Conservation (phyloP, 64 coral and sea anemone genomes). For the Astreopora myriophthalma region DNA sequence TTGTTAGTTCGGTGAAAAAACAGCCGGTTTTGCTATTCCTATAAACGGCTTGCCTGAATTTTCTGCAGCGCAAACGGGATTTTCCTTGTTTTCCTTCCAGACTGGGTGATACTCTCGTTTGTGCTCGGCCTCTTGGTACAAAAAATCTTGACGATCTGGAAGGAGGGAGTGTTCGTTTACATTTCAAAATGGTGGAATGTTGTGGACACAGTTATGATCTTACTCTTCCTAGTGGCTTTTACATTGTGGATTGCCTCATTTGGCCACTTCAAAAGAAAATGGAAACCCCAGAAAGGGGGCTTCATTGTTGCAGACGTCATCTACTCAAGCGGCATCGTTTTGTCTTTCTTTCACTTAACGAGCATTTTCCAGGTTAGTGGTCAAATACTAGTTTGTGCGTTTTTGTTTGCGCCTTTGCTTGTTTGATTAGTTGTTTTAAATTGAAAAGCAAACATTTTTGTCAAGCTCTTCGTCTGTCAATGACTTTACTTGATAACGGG, state of each 20-base stretch:
- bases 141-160: neutral
- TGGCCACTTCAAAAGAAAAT: neutral
- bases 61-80: no score
- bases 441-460: no score
- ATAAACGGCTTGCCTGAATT: no score
- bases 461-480: no score
- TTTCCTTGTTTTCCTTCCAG: neutral
- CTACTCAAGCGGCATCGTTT: neutral
- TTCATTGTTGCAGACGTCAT: neutral
- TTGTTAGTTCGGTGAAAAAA: no score
- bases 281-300: neutral
- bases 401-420: neutral
- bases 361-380: neutral
- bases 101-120: neutral
- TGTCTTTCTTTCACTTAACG: slow-evolving; percentile 20
- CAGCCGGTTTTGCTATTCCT: no score
- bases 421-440: no score
- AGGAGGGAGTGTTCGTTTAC: slow-evolving; percentile 14
- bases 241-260: neutral
- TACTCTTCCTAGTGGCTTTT: neutral
- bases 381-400: neutral
- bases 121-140: neutral
- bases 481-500: no score
- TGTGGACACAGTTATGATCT: neutral
- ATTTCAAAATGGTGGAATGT: slow-evolving; percentile 47